phyloP scores from a whole-genome alignment of 2,888 invertebrate genomes.

The Pseudococcus jackbeardsleyi region DNA sequence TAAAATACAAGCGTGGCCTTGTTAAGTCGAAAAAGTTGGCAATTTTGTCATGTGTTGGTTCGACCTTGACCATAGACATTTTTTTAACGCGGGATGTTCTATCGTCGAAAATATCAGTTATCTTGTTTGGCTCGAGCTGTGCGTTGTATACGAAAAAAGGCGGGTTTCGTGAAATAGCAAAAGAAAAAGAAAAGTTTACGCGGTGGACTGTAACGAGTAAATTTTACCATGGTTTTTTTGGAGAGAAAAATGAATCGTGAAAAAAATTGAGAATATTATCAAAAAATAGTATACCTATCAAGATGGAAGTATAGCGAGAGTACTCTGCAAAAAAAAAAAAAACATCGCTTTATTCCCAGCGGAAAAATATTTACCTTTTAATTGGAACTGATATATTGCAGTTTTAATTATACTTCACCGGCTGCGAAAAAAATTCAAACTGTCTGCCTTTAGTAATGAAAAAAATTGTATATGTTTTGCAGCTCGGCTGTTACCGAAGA shows the following conservation, averaged over 20 bases:
- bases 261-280: too few species aligned
- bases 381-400: neutral
- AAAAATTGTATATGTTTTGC: conserved; percentile 32
- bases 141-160: neutral
- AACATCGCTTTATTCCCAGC: neutral
- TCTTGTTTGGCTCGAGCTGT: neutral
- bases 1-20: neutral
- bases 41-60: conserved; percentile 14
- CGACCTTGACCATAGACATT: neutral
- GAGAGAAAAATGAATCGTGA: too few species aligned
- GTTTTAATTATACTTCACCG: neutral
- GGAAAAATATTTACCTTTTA: neutral
- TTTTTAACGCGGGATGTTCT: neutral
- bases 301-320: too few species aligned
- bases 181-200: neutral
- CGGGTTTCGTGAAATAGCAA: neutral
- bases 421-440: neutral
- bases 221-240: neutral
- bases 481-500: conserved; percentile 52
- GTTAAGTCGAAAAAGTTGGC: neutral
- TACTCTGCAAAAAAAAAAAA: neutral
- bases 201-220: neutral
- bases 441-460: neutral
- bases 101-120: conserved; percentile 4
- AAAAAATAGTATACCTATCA: too few species aligned